Evolutionary conservation across 2,888 invertebrate genomes (phyloP).

Genomic region (Drosophila setosimentum): DNA sequence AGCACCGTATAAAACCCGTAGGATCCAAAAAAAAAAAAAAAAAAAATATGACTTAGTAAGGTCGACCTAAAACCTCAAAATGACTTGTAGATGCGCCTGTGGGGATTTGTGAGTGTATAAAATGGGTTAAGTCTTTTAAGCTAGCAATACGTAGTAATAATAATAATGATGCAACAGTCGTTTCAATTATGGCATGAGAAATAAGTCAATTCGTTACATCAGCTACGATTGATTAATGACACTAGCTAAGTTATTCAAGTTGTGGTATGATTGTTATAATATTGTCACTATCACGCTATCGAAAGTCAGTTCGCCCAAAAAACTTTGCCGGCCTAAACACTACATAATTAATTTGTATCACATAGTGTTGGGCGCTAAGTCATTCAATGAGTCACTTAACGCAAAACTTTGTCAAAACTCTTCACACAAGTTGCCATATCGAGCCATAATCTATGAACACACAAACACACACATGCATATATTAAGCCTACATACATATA

Average conservation of each 20-base stretch:
- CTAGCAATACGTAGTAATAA: neutral
- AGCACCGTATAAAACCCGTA: constrained; percentile 34
- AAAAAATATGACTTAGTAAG: constrained; percentile 27
- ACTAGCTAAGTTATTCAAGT: constrained; percentile 1
- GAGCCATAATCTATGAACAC: constrained; percentile 34
- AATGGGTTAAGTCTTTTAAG: constrained; percentile 53
- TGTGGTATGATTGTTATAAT: constrained; percentile 3
- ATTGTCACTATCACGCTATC: neutral
- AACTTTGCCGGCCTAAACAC: constrained; percentile 18
- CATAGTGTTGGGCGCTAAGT: constrained; percentile 35
- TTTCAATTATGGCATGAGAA: neutral
- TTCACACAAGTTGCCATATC: constrained; percentile 46
- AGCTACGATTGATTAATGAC: constrained; percentile 39
- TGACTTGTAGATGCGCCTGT: constrained; percentile 54
- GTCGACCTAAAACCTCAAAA: constrained; percentile 49
- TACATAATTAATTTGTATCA: constrained; percentile 42
- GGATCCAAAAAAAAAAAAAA: no score
- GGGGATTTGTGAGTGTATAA: constrained; percentile 39
- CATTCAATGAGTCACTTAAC: constrained; percentile 46
- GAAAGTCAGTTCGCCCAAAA: constrained; percentile 32
- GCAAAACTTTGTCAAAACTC: constrained; percentile 44
- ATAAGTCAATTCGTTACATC: constrained; percentile 1
- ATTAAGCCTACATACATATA: neutral
- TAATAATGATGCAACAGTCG: constrained; percentile 1
- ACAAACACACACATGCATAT: constrained; percentile 5